Evolutionary conservation across 1,140 invertebrate genomes (phyloP), one percentile per base, ranked within the genome.

Genomic region (Sitobion miscanthi): DNA sequence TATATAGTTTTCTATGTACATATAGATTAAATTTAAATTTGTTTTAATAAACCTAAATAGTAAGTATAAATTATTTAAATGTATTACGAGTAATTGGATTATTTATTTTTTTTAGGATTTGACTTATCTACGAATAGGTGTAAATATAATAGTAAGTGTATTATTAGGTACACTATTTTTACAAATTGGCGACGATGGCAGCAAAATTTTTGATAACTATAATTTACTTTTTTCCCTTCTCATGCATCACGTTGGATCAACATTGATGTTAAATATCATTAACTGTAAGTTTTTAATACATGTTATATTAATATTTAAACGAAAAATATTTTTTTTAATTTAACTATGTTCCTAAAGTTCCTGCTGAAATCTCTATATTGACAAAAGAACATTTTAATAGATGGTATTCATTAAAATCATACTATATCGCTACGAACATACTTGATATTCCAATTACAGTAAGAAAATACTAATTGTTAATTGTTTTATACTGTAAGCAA

Each of bases 351-450:
- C 30, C 11, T 11, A 20, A n/a, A 99, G 98, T 99, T 95, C 98
- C 98, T 1, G 96, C 97, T 93, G 98, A 99, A 96, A 98, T 99
- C 97, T 97, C 96, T 17, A 98, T 99, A 93, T 96, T 99, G 94
- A 96, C 97, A 38, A 98, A 99, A 95, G 99, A 99, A 95, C 98
- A 99, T 95, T 98, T 99, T 94, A 99, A 99, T 95, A 96, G 98
- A 95, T 99, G 98, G 98, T 99, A 99, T 96, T 99, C 98, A 21
- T 95, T 99, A 11, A 98, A 98, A 95, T 97, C 98, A 14, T 99
- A 98, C 94, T 99, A 98, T 94, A 96, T 97, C 52, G 97, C 98
- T 23, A 97, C 98, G 90, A 99, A 98, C 0, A 95, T 99, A 62
- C 96, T 99, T 0, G 97, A 98, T 94, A 95, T 98, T 94, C 97